Evolutionary conservation across 2,888 invertebrate species (phyloP).

Genomic region (Drosophila niveifrons): DNA sequence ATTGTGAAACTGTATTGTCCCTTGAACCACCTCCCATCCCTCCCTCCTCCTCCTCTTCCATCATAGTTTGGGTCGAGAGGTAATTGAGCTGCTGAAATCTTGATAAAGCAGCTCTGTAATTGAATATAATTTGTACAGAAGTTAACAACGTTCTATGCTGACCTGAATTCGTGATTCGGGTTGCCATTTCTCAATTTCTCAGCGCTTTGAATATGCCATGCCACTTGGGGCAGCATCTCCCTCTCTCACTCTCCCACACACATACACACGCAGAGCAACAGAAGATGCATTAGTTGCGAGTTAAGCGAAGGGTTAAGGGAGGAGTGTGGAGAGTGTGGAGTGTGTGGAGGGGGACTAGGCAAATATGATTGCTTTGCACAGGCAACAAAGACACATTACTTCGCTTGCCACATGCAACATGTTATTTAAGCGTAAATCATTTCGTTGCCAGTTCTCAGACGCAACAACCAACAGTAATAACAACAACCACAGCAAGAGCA

Average conservation of each 20-base stretch:
- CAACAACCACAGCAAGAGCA: conserved; percentile 7
- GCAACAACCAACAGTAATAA: conserved; percentile 17
- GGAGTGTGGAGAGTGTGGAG: neutral
- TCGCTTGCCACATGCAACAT: conserved; percentile 72
- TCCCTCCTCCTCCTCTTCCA: too few relatives aligned
- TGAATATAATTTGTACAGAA: conserved; percentile 78
- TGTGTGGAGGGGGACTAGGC: conserved; percentile 4
- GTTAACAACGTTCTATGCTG: conserved; percentile 60
- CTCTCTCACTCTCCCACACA: neutral
- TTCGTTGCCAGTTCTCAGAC: conserved; percentile 56
- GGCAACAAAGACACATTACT: conserved; percentile 36
- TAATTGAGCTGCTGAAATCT: conserved; percentile 76
- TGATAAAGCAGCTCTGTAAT: conserved; percentile 74
- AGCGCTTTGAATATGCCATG: conserved; percentile 22
- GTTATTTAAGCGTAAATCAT: conserved; percentile 81
- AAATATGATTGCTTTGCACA: conserved; percentile 27
- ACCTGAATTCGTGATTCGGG: conserved; percentile 62
- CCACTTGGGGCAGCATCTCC: conserved; percentile 14
- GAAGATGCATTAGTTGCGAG: neutral
- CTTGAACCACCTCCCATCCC: neutral
- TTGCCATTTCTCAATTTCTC: conserved; percentile 59
- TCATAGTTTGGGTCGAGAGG: neutral
- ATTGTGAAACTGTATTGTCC: conserved; percentile 17
- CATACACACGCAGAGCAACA: neutral
- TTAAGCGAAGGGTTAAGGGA: neutral